A percentile compares a stretch with the other conserved stretches of the same genome.
Evolutionary conservation across 2,797 vertebrate genomes (phyloP).

Genomic region (Salarias fasciatus): DNA sequence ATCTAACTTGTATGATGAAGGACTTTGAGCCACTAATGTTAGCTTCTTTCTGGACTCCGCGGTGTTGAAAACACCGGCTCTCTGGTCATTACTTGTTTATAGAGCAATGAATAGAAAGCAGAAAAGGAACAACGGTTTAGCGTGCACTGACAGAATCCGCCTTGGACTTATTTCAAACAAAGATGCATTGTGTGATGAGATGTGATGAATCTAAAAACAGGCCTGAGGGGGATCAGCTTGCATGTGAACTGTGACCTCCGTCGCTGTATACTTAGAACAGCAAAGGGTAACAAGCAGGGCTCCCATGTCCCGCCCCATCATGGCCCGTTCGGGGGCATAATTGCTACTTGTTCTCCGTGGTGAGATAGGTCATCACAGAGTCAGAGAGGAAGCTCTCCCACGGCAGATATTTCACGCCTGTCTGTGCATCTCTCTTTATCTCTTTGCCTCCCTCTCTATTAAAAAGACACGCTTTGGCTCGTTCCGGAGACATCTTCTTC

Average conservation of each 20-base stretch:
- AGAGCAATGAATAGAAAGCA: constrained; percentile 43
- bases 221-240: constrained; percentile 30
- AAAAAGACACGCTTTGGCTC: constrained; percentile 69
- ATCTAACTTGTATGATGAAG: too few species aligned
- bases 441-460: constrained; percentile 49
- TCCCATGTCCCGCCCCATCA: constrained; percentile 40
- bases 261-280: constrained; percentile 54
- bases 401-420: constrained; percentile 74
- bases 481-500: constrained; percentile 45
- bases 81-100: constrained; percentile 3
- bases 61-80: background rate
- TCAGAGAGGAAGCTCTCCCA: constrained; percentile 65
- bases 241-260: constrained; percentile 63
- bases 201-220: constrained; percentile 54
- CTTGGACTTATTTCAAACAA: constrained; percentile 48
- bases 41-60: too few species aligned
- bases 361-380: constrained; percentile 73
- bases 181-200: constrained; percentile 47
- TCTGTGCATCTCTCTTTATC: constrained; percentile 57
- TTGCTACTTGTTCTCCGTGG: constrained; percentile 77
- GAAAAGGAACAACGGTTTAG: constrained; percentile 13
- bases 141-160: constrained; percentile 6
- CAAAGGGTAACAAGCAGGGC: constrained; percentile 37
- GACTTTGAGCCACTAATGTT: too few species aligned
- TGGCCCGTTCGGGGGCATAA: constrained; percentile 67